Conservation (phyloP, 2,797 vertebrate genomes). For the Lacerta agilis region DNA sequence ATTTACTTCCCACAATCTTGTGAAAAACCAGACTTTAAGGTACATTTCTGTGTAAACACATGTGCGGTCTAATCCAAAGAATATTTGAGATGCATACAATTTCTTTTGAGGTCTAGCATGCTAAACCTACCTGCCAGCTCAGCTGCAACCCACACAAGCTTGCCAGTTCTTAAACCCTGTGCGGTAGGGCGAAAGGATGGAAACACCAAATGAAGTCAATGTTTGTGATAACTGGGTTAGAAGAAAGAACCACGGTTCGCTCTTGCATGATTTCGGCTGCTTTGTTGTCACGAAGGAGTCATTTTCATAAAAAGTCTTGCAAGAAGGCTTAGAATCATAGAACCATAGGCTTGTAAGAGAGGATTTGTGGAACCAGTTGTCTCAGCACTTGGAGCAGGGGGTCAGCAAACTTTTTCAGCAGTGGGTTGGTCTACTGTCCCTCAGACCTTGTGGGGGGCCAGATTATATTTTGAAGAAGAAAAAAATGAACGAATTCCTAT, state of each 20-base stretch:
- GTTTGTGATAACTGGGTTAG: neutral
- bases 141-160: neutral
- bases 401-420: too few species aligned
- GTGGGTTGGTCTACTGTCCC: too few species aligned
- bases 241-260: neutral
- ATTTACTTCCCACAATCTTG: neutral
- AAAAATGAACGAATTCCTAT: too few species aligned
- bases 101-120: neutral
- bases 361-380: accelerated
- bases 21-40: slow-evolving; percentile 16
- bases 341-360: neutral
- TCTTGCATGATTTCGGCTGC: neutral
- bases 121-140: slow-evolving; percentile 28
- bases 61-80: neutral
- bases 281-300: neutral
- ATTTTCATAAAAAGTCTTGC: slow-evolving; percentile 18
- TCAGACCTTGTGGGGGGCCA: too few species aligned
- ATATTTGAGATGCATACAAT: neutral
- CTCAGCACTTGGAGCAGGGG: neutral
- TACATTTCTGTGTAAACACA: neutral
- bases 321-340: neutral
- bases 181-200: slow-evolving; percentile 8
- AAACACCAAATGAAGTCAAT: slow-evolving; percentile 21
- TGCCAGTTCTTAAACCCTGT: neutral
- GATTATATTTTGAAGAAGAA: too few species aligned